Conservation (phyloP, 2,797 vertebrate species). For the Phaenicophaeus curvirostris region DNA sequence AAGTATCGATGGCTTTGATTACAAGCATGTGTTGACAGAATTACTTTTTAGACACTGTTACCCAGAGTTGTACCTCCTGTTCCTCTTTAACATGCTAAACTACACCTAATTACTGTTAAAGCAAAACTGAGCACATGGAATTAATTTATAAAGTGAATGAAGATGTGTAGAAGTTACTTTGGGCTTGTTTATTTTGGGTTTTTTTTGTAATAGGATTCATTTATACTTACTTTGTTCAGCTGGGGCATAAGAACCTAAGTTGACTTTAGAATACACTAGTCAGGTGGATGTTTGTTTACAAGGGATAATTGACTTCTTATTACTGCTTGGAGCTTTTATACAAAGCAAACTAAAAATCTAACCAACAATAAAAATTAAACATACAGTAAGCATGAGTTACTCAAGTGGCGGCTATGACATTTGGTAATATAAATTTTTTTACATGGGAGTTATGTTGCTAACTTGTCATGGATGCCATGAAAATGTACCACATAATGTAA, state of each 20-base stretch:
- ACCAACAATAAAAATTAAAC: neutral
- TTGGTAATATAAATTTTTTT: neutral
- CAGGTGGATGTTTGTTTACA: neutral
- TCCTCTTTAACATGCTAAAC: neutral
- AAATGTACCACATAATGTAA: neutral
- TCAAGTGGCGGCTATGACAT: neutral
- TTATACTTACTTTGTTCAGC: neutral
- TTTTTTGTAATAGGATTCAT: neutral
- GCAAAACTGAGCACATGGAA: neutral
- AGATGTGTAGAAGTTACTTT: neutral
- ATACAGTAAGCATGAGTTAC: neutral
- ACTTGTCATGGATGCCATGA: neutral
- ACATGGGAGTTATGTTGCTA: neutral
- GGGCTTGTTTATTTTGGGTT: neutral
- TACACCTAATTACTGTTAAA: neutral
- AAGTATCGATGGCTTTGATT: neutral
- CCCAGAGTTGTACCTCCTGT: neutral
- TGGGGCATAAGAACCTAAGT: neutral
- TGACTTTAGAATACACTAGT: neutral
- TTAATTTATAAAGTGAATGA: neutral
- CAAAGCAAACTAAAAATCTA: neutral
- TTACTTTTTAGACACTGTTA: neutral
- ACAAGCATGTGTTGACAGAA: neutral
- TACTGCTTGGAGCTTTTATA: neutral
- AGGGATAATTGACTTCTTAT: neutral